Base-by-base conservation (phyloP, 2,797 vertebrate genomes). In the Alcedo quadribrachys region DNA sequence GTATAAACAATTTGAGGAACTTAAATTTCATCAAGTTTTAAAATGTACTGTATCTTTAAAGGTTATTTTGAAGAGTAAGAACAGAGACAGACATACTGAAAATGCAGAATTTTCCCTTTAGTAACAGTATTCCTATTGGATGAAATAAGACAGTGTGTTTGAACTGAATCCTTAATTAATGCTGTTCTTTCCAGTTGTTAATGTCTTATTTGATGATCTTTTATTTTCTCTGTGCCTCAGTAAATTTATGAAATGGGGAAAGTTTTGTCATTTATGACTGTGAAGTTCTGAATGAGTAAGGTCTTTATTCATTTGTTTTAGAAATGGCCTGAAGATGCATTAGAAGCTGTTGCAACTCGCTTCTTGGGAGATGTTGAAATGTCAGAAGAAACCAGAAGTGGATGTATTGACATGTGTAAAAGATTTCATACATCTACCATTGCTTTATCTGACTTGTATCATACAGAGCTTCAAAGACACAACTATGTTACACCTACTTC, bases 401-500 rank as follows among this genome's bases (percentile, higher is more conserved):
- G 98, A 71, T 99, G 98, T 92, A 99, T 99, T 60, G 95, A 97
- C 58, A 98, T 99, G 98, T 99, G 99, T 96, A 98, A 99, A 96
- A 98, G 95, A 85, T 99, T 99, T 96, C 99, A 99, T 89, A 98
- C 97, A 1, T 98, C 98, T 32, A 98, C 98, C 40, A 97, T 99
- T 89, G 71, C 94, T 40, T 96, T 99, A 50, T 99, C 98, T 2
- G 81, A 76, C 35, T 95, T 95, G 57, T 99, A 99, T 94, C 93
- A 95, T 53, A 37, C 92, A 7, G 98, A 99, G 90, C 97, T 99
- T 78, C 98, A 98, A 78, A 98, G 98, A 65, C 96, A 98, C 95
- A 99, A 99, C 94, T 99, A 99, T 48, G 99, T 99, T 91, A 99
- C 99, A 32, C 98, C 99, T 45, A 99, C 99, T 61, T 99, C 99